Conservation (phyloP, 1,140 invertebrate genomes). For the Hydropsyche tenuis region DNA sequence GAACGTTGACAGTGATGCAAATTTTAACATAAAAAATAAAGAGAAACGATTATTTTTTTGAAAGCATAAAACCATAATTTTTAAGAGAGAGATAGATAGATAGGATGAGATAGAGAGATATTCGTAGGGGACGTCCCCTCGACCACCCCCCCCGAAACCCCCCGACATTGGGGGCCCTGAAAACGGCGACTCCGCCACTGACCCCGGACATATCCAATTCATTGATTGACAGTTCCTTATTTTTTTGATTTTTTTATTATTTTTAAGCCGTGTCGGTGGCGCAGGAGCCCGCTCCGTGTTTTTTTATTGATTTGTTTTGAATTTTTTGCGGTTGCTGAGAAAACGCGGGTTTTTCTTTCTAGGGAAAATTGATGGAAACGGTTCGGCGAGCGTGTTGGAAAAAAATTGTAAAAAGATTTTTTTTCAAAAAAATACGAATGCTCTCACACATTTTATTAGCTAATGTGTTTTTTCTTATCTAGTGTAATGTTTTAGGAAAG, state of each 20-base stretch:
- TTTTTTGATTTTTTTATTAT: constrained; percentile 7
- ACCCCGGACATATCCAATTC: background rate
- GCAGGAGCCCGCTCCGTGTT: background rate
- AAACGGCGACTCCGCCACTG: background rate
- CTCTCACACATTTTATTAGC: constrained; percentile 24
- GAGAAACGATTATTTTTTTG: constrained; percentile 46
- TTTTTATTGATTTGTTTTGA: too few species aligned
- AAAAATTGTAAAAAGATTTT: constrained; percentile 4
- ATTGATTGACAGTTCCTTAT: constrained; percentile 8
- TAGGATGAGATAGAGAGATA: constrained; percentile 14
- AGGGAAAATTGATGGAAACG: constrained; percentile 15
- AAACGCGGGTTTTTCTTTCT: background rate
- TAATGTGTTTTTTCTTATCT: constrained; percentile 27
- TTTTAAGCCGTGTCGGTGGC: background rate
- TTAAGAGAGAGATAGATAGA: constrained; percentile 34
- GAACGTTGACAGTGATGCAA: constrained; percentile 46
- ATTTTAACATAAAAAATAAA: constrained; percentile 40
- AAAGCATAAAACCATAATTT: constrained; percentile 32
- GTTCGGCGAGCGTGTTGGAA: constrained; percentile 16
- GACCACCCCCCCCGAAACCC: background rate
- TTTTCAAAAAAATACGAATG: constrained; percentile 13
- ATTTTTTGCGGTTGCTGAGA: background rate
- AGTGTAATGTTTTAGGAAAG: constrained; percentile 32
- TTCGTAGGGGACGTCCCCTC: constrained; percentile 5
- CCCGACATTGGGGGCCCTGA: background rate